A percentile compares a stretch with the other conserved stretches of the same genome.
These are phyloP conservation scores for Formica selysi DNA, from an alignment of 1,140 invertebrate genomes.

Conservation along the genomic window DNA sequence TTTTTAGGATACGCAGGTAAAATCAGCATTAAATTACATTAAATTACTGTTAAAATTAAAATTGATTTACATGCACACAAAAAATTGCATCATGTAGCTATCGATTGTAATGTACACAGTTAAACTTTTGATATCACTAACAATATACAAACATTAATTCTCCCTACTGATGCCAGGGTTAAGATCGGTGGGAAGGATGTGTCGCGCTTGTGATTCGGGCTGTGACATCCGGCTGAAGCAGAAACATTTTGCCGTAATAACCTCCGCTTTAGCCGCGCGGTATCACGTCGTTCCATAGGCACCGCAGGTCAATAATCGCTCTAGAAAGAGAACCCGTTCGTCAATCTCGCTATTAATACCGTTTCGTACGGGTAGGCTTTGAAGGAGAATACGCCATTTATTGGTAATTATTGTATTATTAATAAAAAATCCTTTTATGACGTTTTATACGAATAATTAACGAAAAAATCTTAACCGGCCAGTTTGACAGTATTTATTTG, in stretches of 20 bases:
- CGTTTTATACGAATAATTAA: not conserved
- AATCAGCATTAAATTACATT: not conserved
- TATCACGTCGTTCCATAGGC: not conserved
- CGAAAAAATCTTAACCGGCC: not conserved
- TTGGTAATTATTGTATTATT: conserved; percentile 3
- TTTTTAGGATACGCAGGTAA: not conserved
- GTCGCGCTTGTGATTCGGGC: not conserved
- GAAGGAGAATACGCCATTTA: not conserved
- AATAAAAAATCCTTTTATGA: not conserved
- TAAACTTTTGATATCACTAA: not conserved
- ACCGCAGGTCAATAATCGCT: conserved; percentile 20
- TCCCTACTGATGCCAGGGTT: not conserved
- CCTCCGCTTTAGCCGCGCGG: not conserved
- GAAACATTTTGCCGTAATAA: conserved; percentile 40
- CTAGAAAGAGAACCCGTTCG: conserved; percentile 34
- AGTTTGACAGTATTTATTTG: not conserved
- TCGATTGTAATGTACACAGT: not conserved
- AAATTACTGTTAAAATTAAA: not conserved
- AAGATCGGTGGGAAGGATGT: conserved; percentile 21
- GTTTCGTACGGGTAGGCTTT: not conserved
- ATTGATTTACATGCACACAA: not conserved
- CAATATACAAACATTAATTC: not conserved
- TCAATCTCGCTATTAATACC: conserved; percentile 50
- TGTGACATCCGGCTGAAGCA: conserved; percentile 9
- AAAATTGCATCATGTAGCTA: not conserved